phyloP scores from a whole-genome alignment of 2,888 invertebrate genomes.

The Onchidella celtica region DNA sequence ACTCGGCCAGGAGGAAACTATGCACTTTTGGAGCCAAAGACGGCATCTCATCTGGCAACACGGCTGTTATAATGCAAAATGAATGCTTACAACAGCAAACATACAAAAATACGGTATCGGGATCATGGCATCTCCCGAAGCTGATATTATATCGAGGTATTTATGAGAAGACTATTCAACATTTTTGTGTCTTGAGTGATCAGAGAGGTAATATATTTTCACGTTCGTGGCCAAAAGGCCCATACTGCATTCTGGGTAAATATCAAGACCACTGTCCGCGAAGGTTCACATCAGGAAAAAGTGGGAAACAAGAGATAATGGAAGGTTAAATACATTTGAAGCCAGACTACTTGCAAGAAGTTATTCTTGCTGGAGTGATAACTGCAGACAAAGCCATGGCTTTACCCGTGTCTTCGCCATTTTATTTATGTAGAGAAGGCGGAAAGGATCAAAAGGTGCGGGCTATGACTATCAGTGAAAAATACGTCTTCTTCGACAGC shows the following conservation, averaged over 20 bases:
- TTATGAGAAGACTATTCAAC: no score
- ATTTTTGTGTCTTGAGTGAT: not conserved
- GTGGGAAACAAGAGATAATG: not conserved
- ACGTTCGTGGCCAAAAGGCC: not conserved
- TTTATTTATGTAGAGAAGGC: not conserved
- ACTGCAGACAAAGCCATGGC: not conserved
- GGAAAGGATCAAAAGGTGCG: not conserved
- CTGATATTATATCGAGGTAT: not conserved
- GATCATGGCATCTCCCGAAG: not conserved
- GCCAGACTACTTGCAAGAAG: no score
- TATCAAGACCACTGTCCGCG: not conserved
- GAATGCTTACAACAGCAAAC: no score
- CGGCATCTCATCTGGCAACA: no score
- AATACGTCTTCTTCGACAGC: not conserved
- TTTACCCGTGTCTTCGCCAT: not conserved
- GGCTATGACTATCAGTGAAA: not conserved
- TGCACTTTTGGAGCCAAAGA: no score
- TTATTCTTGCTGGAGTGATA: not conserved
- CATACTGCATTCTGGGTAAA: not conserved
- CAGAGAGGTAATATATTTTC: not conserved
- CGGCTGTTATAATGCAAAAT: no score
- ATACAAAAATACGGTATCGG: not conserved
- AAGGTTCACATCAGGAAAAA: not conserved
- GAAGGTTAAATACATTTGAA: no score
- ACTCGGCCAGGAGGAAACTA: no score